Evolutionary conservation across 2,797 vertebrate genomes (phyloP).

Genomic region (Mormyrops boulengeri): DNA sequence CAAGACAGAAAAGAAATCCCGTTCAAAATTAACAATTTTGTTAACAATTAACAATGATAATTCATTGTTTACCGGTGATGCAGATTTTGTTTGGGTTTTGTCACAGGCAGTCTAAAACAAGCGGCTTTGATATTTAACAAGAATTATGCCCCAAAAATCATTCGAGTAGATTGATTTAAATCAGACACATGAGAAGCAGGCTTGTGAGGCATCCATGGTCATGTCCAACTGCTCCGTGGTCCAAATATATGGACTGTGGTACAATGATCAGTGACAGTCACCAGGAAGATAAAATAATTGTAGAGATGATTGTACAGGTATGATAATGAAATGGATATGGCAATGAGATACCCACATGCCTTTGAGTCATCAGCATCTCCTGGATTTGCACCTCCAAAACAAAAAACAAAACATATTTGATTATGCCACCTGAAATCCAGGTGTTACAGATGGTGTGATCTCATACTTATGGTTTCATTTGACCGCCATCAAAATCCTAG

Average conservation of each 20-base stretch:
- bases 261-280: slow-evolving; percentile 56
- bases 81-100: neutral
- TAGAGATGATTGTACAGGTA: slow-evolving; percentile 39
- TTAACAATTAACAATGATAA: neutral
- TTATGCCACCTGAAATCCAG: neutral
- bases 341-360: slow-evolving; percentile 40
- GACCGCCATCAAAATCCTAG: neutral
- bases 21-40: neutral
- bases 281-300: slow-evolving; percentile 31
- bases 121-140: neutral
- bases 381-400: slow-evolving; percentile 35
- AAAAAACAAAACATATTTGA: neutral
- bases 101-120: neutral
- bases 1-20: neutral
- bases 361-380: slow-evolving; percentile 44
- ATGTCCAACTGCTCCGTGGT: slow-evolving; percentile 68
- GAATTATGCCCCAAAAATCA: neutral
- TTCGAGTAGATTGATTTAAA: neutral
- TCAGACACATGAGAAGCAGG: neutral
- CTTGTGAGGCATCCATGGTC: slow-evolving; percentile 66
- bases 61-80: neutral
- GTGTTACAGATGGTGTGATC: neutral
- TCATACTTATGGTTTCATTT: neutral
- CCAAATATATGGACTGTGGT: slow-evolving; percentile 68
- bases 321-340: slow-evolving; percentile 50